Percentiles rank a stretch among this genome's conserved stretches.
These are phyloP conservation scores for Periophthalmodon schlosseri DNA, from an alignment of 2,113 vertebrate genomes.

Conservation along the genomic window DNA sequence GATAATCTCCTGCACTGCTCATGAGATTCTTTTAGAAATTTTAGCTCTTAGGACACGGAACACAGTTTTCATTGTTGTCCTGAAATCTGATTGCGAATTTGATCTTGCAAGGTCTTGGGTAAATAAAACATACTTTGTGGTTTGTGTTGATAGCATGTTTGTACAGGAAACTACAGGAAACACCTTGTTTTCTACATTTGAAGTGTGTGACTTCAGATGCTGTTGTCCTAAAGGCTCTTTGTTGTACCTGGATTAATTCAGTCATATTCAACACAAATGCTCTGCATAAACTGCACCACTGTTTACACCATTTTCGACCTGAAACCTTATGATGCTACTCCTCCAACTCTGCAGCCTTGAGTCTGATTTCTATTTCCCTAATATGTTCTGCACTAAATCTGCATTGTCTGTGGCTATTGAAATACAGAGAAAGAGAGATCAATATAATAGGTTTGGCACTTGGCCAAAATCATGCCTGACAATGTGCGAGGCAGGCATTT, in stretches of 20 bases:
- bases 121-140: not conserved
- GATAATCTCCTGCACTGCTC: too few species aligned
- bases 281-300: not conserved
- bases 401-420: slow-evolving; percentile 80
- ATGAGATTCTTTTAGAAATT: too few species aligned
- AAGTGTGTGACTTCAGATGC: not conserved
- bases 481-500: slow-evolving; percentile 79
- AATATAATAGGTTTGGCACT: slow-evolving; percentile 83
- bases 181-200: not conserved
- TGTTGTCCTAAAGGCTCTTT: not conserved
- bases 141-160: not conserved
- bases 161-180: not conserved
- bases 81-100: not conserved
- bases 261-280: not conserved
- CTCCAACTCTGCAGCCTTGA: slow-evolving; percentile 50
- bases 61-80: too few species aligned
- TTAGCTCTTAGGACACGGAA: too few species aligned
- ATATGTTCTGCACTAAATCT: slow-evolving; percentile 81
- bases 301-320: not conserved
- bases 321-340: slow-evolving; percentile 39
- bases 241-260: not conserved
- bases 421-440: slow-evolving; percentile 82
- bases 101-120: not conserved
- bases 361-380: slow-evolving; percentile 77
- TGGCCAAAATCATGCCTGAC: slow-evolving; percentile 79